Evolutionary conservation across 2,797 vertebrate species (phyloP), one percentile per base, ranked within the genome.

Genomic region (Chelmon rostratus): DNA sequence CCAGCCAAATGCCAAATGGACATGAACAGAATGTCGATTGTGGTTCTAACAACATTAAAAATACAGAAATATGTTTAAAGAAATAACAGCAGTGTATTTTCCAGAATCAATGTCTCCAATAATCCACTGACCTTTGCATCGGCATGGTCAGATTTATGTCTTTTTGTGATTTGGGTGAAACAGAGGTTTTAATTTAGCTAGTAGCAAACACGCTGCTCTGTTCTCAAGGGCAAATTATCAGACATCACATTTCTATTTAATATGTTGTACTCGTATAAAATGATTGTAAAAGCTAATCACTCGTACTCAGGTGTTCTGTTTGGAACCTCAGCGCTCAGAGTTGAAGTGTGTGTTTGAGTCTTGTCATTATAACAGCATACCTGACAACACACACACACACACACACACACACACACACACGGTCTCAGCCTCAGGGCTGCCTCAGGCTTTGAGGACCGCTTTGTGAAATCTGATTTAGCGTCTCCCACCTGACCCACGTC

Each of bases 401-500:
- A 59, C 23, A 44, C 40, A 46, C 61, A 44, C 37, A 23, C 58
- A 42, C n/a, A 23, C 15, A 33, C 56, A 47, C 56, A 6, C 33
- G 44, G 40, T 77, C 40, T 69, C 18, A 53, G 65, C 67, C 62
- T 23, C 69, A 10, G 68, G 62, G 35, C 66, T n/a, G 78, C 76
- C 50, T 57, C 59, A 7, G 82, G 81, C 50, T 67, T 59, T 18
- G 28, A 44, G n/a, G 40, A 62, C 40, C 57, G 46, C 61, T 63
- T 57, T 57, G 64, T 63, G 54, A 71, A 52, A 50, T 65, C 31
- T 37, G 72, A 65, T 53, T 54, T 9, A 33, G 3, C 58, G 35
- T 6, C 2, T 76, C 59, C 40, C 58, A 56, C 13, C 56, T 65
- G 35, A 68, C 40, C 53, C 54, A 54, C 47, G 16, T 31, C 25